Evolutionary conservation across 2,113 vertebrate species (phyloP).

Genomic region (Mustelus asterias): DNA sequence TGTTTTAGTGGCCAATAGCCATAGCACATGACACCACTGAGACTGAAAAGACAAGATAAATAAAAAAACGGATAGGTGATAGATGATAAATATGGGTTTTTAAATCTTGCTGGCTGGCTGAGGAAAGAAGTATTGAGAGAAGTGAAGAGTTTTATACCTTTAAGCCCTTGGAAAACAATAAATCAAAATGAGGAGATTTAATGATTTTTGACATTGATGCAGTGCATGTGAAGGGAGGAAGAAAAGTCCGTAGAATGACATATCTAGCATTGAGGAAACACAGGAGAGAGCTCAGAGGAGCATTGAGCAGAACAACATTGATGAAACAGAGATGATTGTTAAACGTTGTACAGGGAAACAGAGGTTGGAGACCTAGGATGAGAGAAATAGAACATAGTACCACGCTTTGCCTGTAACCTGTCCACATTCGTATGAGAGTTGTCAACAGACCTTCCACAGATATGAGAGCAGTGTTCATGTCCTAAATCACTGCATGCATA

Average conservation of each 20-base stretch:
- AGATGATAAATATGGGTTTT: not conserved
- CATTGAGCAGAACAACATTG: not conserved
- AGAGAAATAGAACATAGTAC: not conserved
- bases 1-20: not conserved
- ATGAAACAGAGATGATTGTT: not conserved
- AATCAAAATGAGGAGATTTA: not conserved
- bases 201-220: not conserved
- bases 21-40: not conserved
- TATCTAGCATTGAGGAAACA: not conserved
- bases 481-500: not conserved
- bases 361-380: not conserved
- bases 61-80: not conserved
- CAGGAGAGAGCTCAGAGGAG: not conserved
- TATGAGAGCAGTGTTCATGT: not conserved
- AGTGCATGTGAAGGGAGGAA: not conserved
- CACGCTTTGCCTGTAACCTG: not conserved
- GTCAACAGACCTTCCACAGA: not conserved
- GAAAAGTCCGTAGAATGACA: not conserved
- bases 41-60: not conserved
- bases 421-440: not conserved
- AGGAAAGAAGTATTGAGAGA: not conserved
- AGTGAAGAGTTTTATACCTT: not conserved
- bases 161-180: not conserved
- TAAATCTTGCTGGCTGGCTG: not conserved
- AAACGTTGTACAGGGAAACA: not conserved